Evolutionary conservation across 2,888 invertebrate species (phyloP).

Genomic region (Laothoe populi): DNA sequence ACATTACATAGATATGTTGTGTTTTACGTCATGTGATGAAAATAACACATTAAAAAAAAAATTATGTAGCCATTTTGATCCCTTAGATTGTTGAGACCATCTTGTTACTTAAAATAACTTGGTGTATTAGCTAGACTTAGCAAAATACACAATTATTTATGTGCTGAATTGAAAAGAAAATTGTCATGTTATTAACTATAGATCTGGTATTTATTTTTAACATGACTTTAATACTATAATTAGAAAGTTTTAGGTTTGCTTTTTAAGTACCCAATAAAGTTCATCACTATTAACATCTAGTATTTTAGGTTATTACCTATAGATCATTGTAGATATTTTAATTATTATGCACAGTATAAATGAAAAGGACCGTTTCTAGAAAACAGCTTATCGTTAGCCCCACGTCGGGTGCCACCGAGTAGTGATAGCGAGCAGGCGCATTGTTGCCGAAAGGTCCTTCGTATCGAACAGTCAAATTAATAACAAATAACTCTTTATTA

Average conservation of each 20-base stretch:
- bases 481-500: constrained; percentile 48
- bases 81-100: neutral
- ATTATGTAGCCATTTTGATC: neutral
- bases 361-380: constrained; percentile 11
- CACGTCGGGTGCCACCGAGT: constrained; percentile 56
- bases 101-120: neutral
- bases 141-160: neutral
- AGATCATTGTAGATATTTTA: neutral
- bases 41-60: neutral
- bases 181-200: neutral
- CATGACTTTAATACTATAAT: too few relatives aligned
- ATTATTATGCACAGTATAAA: too few relatives aligned
- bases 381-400: constrained; percentile 62
- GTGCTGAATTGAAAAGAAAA: neutral
- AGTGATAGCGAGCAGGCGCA: constrained; percentile 60
- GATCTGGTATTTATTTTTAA: too few relatives aligned
- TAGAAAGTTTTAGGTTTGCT: neutral
- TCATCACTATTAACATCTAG: neutral
- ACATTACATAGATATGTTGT: constrained; percentile 32
- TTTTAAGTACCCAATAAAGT: neutral
- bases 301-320: neutral
- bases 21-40: constrained; percentile 30
- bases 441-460: constrained; percentile 61
- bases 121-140: neutral
- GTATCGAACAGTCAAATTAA: constrained; percentile 74